Conservation (phyloP, 2,113 vertebrate species). For the Coptodon rendalli region DNA sequence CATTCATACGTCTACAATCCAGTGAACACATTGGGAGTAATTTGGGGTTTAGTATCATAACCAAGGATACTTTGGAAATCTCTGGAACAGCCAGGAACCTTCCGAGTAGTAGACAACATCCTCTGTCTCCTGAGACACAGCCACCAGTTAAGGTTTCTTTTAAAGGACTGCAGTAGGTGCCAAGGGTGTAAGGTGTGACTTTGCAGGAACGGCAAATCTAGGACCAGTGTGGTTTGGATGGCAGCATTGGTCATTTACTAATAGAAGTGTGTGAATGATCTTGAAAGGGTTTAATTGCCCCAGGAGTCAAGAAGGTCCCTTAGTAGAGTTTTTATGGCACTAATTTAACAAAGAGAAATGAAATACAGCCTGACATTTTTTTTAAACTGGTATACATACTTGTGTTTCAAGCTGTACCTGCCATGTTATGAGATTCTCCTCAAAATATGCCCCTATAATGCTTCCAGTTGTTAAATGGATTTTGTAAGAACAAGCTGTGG, state of each 20-base stretch:
- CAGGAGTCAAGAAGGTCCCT: neutral
- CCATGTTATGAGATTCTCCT: neutral
- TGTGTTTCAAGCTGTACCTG: neutral
- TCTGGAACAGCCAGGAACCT: neutral
- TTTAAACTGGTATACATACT: neutral
- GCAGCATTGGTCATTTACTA: neutral
- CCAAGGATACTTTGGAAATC: neutral
- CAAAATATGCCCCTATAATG: neutral
- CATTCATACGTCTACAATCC: neutral
- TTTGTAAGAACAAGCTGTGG: neutral
- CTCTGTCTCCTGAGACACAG: neutral
- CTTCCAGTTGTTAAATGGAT: neutral
- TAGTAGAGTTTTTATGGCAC: neutral
- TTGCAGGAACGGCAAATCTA: neutral
- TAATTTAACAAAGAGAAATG: neutral
- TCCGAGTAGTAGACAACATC: neutral
- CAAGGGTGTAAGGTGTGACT: neutral
- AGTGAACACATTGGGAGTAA: neutral
- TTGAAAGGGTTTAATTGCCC: neutral
- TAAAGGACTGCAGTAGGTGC: neutral
- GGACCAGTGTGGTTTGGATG: neutral
- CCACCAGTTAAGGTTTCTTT: neutral
- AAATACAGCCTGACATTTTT: neutral
- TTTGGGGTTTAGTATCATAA: neutral
- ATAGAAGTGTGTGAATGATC: neutral